Conservation (phyloP, 2,888 invertebrate species). For the Zhuqinia jingwanae region DNA sequence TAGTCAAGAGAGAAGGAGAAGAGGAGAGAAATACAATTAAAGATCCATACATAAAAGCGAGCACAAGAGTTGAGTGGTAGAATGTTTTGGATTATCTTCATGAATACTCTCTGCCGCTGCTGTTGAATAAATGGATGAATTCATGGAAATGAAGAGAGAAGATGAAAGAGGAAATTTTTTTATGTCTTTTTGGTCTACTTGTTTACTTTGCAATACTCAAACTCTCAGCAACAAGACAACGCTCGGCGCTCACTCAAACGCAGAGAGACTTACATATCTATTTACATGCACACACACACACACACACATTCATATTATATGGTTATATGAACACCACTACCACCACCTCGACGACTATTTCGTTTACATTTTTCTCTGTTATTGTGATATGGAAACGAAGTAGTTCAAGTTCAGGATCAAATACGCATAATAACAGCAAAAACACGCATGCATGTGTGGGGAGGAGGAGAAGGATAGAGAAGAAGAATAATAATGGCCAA, state of each 20-base stretch:
- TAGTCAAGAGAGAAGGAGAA: background rate
- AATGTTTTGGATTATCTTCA: background rate
- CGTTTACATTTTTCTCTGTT: background rate
- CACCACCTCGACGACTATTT: background rate
- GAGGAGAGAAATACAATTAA: background rate
- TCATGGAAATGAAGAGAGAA: background rate
- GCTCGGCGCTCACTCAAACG: background rate
- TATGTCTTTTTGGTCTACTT: constrained; percentile 23
- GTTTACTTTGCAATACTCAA: constrained; percentile 12
- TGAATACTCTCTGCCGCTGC: background rate
- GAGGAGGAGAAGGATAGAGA: background rate
- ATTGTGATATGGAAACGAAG: too few relatives aligned
- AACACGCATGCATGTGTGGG: background rate
- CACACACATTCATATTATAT: too few relatives aligned
- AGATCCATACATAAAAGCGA: background rate
- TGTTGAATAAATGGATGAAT: background rate
- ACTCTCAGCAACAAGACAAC: too few relatives aligned
- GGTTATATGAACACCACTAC: too few relatives aligned
- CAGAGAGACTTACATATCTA: background rate
- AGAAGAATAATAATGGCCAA: constrained; percentile 6
- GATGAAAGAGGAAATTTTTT: background rate
- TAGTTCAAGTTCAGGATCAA: constrained; percentile 66
- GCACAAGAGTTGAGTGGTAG: background rate
- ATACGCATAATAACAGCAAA: background rate
- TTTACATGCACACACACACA: background rate